Percentiles rank a stretch among this genome's conserved stretches.
Conservation (phyloP, 1,140 invertebrate genomes). For the Leguminivora glycinivorella region DNA sequence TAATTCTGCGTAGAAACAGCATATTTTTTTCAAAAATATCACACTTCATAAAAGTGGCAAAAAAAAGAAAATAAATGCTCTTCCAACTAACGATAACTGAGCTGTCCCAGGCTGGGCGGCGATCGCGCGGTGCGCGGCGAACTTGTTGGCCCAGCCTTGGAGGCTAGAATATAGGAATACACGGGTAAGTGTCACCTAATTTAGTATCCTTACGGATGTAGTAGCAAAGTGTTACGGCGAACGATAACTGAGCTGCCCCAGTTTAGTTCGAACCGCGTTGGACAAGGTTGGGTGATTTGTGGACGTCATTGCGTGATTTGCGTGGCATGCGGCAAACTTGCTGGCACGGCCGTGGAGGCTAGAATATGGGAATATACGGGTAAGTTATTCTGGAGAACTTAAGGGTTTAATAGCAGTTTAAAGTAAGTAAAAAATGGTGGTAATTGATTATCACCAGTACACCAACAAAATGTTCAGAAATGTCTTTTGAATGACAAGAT, state of each 20-base stretch:
- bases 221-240: slow-evolving; percentile 83
- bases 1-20: no score
- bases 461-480: no score
- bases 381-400: no score
- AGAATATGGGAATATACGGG: slow-evolving; percentile 89
- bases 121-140: slow-evolving; percentile 90
- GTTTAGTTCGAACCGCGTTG: slow-evolving; percentile 90
- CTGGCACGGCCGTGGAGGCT: slow-evolving; percentile 92
- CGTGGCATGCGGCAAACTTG: slow-evolving; percentile 91
- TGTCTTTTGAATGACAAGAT: no score
- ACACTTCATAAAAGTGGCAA: no score
- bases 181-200: slow-evolving; percentile 79
- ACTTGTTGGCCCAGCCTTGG: slow-evolving; percentile 92
- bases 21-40: no score
- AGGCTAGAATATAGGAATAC: slow-evolving; percentile 90
- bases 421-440: no score
- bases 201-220: no score
- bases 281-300: slow-evolving; percentile 90
- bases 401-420: no score
- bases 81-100: slow-evolving; percentile 84
- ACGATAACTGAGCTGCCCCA: slow-evolving; percentile 84
- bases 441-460: no score
- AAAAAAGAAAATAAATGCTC: no score
- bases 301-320: slow-evolving; percentile 89
- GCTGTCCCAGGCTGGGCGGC: slow-evolving; percentile 88